A percentile compares a stretch with the other conserved stretches of the same genome.
Conservation (phyloP, 2,888 invertebrate species). For the Auanema sp. region DNA sequence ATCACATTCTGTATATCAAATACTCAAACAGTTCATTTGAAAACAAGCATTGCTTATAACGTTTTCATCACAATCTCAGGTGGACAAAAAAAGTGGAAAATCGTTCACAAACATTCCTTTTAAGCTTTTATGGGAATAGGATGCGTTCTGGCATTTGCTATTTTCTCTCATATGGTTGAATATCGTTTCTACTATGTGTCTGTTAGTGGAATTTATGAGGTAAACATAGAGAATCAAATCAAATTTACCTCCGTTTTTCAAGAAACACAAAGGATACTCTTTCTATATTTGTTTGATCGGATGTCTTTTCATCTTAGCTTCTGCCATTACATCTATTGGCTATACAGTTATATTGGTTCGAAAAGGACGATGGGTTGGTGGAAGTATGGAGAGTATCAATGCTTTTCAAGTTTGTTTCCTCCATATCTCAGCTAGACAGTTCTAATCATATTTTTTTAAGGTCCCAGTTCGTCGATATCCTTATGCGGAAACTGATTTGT, state of each 20-base stretch:
- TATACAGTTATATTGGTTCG: conserved; percentile 21
- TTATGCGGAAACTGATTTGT: conserved; percentile 1
- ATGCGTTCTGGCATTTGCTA: conserved; percentile 48
- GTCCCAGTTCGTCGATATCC: neutral
- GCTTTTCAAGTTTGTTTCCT: conserved; percentile 18
- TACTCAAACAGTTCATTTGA: conserved; percentile 17
- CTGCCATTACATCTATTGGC: conserved; percentile 37
- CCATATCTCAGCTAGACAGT: neutral
- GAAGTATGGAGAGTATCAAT: conserved; percentile 21
- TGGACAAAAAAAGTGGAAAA: conserved; percentile 1
- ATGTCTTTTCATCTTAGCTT: conserved; percentile 35
- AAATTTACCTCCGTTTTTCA: conserved; percentile 11
- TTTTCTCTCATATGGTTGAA: conserved; percentile 60
- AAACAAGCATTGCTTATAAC: conserved; percentile 17
- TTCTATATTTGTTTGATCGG: conserved; percentile 51
- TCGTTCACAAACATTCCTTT: conserved; percentile 13
- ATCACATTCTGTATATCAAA: conserved; percentile 53
- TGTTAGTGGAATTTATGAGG: conserved; percentile 62
- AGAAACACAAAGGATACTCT: conserved; percentile 62
- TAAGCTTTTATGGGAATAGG: conserved; percentile 40
- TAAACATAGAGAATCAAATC: conserved; percentile 9
- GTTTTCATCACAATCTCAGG: conserved; percentile 28
- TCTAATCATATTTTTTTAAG: neutral
- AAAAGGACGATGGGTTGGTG: conserved; percentile 15
- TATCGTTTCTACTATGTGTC: conserved; percentile 61